A percentile compares a stretch with the other conserved stretches of the same genome.
Conservation (phyloP, 2,113 vertebrate genomes). For the Poeciliopsis occidentalis region DNA sequence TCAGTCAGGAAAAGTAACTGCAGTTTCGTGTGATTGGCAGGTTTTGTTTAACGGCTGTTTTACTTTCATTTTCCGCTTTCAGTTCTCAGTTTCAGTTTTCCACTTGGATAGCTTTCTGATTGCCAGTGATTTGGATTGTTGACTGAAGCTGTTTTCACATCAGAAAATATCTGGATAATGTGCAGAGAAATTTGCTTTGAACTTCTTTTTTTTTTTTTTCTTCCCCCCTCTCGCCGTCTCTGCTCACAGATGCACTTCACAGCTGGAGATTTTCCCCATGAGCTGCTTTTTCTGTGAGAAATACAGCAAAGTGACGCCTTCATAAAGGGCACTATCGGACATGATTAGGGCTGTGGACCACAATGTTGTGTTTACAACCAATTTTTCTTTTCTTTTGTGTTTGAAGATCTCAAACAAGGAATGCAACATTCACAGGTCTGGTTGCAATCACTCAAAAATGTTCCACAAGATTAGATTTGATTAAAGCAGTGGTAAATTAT, state of each 20-base stretch:
- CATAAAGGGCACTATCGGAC: background rate
- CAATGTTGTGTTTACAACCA: background rate
- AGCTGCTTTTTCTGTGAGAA: background rate
- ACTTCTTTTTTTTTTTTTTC: background rate
- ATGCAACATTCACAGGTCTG: background rate
- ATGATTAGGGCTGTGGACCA: background rate
- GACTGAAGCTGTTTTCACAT: slow-evolving; percentile 3
- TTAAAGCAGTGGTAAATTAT: background rate
- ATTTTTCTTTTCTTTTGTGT: background rate
- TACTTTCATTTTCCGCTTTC: background rate
- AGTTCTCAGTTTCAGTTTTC: background rate
- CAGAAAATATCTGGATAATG: background rate
- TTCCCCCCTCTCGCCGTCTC: background rate
- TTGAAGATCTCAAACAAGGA: background rate
- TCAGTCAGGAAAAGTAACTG: background rate
- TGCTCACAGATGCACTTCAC: background rate
- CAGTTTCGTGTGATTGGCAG: background rate
- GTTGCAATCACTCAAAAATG: background rate
- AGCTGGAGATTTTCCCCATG: background rate
- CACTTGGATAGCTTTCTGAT: background rate
- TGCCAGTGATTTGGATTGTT: background rate
- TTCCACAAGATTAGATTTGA: background rate
- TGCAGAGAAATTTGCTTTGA: background rate
- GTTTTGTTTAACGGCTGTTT: background rate
- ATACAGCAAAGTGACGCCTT: background rate